Conservation (phyloP, 2,888 invertebrate genomes). For the Rotaria macrura region DNA sequence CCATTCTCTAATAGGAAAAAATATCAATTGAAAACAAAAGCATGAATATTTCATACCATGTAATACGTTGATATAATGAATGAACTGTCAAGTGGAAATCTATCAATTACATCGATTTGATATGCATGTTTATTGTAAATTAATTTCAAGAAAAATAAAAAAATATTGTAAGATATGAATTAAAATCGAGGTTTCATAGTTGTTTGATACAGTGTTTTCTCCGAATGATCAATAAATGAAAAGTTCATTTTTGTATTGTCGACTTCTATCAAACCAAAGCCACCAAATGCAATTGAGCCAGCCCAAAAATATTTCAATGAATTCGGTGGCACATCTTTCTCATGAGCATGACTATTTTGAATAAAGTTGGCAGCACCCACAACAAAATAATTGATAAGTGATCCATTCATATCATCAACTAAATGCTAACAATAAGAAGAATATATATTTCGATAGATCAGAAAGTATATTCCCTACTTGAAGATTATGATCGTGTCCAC, state of each 20-base stretch:
- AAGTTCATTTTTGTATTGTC: constrained; percentile 21
- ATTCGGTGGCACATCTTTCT: constrained; percentile 40
- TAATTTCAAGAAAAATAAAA: no score
- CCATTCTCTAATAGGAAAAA: no score
- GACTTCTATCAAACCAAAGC: constrained; percentile 28
- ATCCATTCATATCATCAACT: constrained; percentile 34
- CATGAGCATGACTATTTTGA: constrained; percentile 25
- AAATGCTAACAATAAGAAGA: constrained; percentile 18
- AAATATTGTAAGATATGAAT: neutral
- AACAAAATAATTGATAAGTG: constrained; percentile 38
- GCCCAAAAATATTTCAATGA: constrained; percentile 46
- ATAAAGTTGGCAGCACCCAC: constrained; percentile 39
- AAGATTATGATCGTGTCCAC: constrained; percentile 45
- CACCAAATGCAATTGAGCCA: constrained; percentile 26
- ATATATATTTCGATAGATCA: neutral
- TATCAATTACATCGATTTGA: no score
- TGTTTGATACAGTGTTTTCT: constrained; percentile 24
- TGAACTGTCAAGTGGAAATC: no score
- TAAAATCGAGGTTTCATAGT: constrained; percentile 8
- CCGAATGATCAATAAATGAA: constrained; percentile 18
- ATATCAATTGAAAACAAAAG: no score
- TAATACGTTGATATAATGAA: no score
- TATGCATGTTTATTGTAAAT: no score
- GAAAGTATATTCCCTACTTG: constrained; percentile 37
- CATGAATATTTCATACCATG: no score